These are phyloP conservation scores for Caiman crocodilus DNA, from an alignment of 2,797 vertebrate species.

Conservation along the genomic window DNA sequence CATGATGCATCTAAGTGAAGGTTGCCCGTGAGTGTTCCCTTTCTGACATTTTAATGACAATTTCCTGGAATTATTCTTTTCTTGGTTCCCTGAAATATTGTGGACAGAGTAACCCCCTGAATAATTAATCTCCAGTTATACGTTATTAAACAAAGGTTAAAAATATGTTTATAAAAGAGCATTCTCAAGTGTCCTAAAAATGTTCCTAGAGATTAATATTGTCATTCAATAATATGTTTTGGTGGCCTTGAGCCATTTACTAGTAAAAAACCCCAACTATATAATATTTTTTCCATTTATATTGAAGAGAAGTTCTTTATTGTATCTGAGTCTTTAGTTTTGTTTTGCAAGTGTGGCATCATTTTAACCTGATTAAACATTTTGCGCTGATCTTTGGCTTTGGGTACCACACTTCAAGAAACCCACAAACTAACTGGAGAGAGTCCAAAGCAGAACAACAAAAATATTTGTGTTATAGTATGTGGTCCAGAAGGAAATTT, in stretches of 20 bases:
- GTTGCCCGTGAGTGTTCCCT: background rate
- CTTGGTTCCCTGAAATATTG: background rate
- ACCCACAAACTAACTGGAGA: background rate
- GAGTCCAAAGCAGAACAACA: background rate
- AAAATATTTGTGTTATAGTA: background rate
- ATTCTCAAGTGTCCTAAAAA: conserved; percentile 11
- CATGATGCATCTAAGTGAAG: background rate
- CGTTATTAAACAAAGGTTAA: conserved; percentile 12
- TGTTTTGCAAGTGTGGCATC: background rate
- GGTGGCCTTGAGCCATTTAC: background rate
- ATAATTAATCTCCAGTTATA: conserved; percentile 32
- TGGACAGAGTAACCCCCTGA: background rate
- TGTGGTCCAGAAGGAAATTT: background rate
- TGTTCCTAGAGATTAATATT: background rate
- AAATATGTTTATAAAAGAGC: background rate
- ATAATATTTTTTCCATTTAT: background rate
- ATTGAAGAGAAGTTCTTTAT: background rate
- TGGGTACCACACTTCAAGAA: background rate
- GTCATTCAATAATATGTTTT: background rate
- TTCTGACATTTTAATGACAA: background rate
- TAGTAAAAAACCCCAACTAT: background rate
- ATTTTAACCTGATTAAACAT: background rate
- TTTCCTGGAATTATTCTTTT: conserved; percentile 17
- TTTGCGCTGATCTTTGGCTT: background rate
- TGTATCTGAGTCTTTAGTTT: background rate